These are phyloP conservation scores for Vulpes lagopus DNA, from an alignment of 2,113 vertebrate species.

Conservation along the genomic window DNA sequence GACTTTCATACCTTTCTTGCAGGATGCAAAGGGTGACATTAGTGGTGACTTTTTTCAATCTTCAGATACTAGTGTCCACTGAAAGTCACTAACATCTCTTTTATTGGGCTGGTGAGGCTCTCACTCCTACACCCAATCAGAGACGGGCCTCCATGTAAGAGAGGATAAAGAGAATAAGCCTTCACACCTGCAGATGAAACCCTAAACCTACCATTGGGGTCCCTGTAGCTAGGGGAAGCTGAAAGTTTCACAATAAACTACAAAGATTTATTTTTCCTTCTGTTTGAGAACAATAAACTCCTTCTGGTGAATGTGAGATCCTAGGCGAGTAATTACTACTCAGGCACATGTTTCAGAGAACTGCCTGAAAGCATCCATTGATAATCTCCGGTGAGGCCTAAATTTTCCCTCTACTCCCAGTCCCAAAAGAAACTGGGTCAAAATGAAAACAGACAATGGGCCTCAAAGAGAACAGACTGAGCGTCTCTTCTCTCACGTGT, in stretches of 20 bases:
- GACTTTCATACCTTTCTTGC: neutral
- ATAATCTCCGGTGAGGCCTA: slow-evolving; percentile 48
- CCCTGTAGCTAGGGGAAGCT: neutral
- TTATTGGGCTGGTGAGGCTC: neutral
- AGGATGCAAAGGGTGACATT: neutral
- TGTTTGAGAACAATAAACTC: slow-evolving; percentile 63
- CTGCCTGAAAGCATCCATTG: slow-evolving; percentile 56
- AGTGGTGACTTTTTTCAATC: neutral
- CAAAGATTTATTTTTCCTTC: slow-evolving; percentile 54
- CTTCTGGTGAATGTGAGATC: neutral
- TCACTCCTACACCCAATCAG: neutral
- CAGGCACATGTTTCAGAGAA: neutral
- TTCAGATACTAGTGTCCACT: neutral
- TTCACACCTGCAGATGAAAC: slow-evolving; percentile 64
- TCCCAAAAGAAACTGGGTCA: slow-evolving; percentile 58
- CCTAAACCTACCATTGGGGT: slow-evolving; percentile 26
- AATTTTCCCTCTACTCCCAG: neutral
- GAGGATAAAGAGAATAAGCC: slow-evolving; percentile 41
- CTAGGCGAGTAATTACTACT: slow-evolving; percentile 38
- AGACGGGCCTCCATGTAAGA: neutral
- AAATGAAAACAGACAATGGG: slow-evolving; percentile 32
- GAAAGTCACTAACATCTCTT: neutral
- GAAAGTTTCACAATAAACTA: slow-evolving; percentile 51
- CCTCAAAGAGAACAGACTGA: neutral
- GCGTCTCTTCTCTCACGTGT: neutral